A percentile compares a stretch with the other conserved stretches of the same genome.
Evolutionary conservation across 2,113 vertebrate species (phyloP).

Genomic region (Haliaeetus leucogaster): DNA sequence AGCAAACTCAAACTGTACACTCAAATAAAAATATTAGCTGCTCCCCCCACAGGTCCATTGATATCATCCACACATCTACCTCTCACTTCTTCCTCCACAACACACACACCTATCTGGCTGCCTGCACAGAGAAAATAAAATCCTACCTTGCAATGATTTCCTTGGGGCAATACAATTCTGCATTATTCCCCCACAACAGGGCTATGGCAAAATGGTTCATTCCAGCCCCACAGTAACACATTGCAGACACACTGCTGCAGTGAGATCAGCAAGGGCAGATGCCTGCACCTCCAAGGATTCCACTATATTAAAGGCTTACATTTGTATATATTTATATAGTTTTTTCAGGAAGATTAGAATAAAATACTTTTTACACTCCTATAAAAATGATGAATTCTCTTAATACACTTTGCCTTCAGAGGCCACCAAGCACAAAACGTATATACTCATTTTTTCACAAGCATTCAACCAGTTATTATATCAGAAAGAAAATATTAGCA

Average conservation of each 20-base stretch:
- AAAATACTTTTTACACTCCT: not conserved
- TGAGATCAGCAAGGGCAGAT: not conserved
- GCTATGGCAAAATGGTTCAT: not conserved
- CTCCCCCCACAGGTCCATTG: not conserved
- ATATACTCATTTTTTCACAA: not conserved
- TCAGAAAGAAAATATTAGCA: not conserved
- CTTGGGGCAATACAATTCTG: not conserved
- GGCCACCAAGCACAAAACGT: not conserved
- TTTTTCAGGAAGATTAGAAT: not conserved
- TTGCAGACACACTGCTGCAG: not conserved
- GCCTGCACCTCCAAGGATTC: not conserved
- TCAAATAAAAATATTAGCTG: not conserved
- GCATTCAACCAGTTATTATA: not conserved
- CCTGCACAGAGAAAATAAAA: not conserved
- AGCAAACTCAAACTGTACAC: not conserved
- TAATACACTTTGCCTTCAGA: not conserved
- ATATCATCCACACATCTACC: not conserved
- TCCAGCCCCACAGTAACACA: not conserved
- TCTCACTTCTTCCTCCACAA: not conserved
- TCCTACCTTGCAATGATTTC: not conserved
- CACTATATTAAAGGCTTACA: not conserved
- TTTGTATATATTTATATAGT: not conserved
- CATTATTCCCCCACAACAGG: not conserved
- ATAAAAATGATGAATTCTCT: slow-evolving; percentile 25
- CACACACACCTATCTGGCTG: not conserved